These are phyloP conservation scores for Eupithecia subfuscata DNA, from an alignment of 2,888 invertebrate species.

Conservation along the genomic window DNA sequence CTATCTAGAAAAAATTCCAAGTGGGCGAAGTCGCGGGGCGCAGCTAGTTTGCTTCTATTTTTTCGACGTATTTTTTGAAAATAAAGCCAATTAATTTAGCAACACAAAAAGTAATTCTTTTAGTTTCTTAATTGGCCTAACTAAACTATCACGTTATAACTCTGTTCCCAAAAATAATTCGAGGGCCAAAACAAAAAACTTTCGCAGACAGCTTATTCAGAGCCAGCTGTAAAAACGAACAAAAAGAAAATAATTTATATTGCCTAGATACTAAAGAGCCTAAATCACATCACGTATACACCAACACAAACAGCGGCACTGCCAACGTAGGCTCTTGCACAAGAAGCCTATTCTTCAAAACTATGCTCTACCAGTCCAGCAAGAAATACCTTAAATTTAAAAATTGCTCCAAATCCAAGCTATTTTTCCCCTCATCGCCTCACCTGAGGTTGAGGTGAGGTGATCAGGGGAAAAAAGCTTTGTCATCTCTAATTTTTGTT, in stretches of 20 bases:
- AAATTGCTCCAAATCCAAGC: no score
- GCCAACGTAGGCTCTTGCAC: constrained; percentile 41
- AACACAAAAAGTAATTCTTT: background rate
- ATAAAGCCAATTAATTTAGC: no score
- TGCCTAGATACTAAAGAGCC: constrained; percentile 37
- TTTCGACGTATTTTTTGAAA: no score
- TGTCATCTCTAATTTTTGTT: no score
- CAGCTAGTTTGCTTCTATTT: no score
- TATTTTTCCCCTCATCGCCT: no score
- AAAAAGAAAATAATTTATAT: constrained; percentile 25
- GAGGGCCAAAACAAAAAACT: background rate
- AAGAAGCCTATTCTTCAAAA: constrained; percentile 4
- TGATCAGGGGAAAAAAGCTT: no score
- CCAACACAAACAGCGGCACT: constrained; percentile 55
- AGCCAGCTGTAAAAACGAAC: background rate
- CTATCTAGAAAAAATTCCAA: no score
- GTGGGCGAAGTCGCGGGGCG: no score
- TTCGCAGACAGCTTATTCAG: background rate
- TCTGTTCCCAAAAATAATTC: background rate
- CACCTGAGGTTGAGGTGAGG: no score
- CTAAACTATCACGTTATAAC: background rate
- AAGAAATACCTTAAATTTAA: background rate
- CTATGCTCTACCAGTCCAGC: background rate
- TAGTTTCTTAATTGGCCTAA: background rate
- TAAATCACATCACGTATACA: constrained; percentile 59